Base-by-base conservation (phyloP, 2,888 invertebrate species). In the Nomada fucata region DNA sequence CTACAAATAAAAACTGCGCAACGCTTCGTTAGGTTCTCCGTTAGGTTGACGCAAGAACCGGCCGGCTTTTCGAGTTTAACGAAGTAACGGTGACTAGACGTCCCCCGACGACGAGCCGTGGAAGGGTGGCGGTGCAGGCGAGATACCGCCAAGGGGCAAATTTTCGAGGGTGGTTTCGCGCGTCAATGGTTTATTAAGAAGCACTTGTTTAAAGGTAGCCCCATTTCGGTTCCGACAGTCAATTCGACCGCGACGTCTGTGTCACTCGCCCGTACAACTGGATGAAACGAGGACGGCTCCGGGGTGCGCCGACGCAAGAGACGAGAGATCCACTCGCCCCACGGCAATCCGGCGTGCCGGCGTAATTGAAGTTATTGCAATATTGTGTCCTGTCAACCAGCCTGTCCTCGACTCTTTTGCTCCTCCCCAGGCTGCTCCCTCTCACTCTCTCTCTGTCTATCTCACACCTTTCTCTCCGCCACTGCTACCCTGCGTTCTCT, bases 111-210 rank as follows among this genome's bases (percentile, higher is more conserved):
- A 61, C 60, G 52, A 70, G 59, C 61, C 50, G 70, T 50, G 71
- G 85, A 76, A 79, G 79, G 84, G 83, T 75, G 79, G 57, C 72
- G 57, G 20, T n/a, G 79, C 52, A 53, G 59, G 55, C 50, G 64
- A 53, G 64, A 71, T 70, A 76, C 57, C 86, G 88, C 86, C 83
- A 83, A 86, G 91, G 92, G 90, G 91, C 90, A 89, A 92, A 92
- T 93, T 92, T 93, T 91, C 91, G 92, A 92, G 92, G 93, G 93
- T 92, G 92, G 92, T 92, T 93, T 93, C 90, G 90, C 93, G 92
- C 93, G 92, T 93, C 93, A 93, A 93, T 93, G 93, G 91, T 93
- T 93, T 93, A 93, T 93, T 93, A 93, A 93, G 93, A 91, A 93
- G 93, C 93, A 93, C 93, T 93, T 93, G 93, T 93, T 93, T 93